Evolutionary conservation across 2,888 invertebrate species (phyloP).

Genomic region (Parasteatoda lunata): DNA sequence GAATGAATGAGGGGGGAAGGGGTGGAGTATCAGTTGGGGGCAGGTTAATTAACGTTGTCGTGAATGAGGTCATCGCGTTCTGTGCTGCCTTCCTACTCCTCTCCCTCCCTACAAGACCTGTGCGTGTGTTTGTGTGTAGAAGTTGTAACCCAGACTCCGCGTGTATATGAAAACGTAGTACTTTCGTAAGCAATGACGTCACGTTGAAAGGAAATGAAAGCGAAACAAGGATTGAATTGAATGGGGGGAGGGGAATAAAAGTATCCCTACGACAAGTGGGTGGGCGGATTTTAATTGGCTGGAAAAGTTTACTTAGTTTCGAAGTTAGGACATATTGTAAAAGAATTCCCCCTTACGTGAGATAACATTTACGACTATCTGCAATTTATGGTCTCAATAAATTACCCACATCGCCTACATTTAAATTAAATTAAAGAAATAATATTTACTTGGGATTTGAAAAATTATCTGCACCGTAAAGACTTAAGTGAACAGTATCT

Average conservation of each 20-base stretch:
- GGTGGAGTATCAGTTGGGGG: conserved; percentile 24
- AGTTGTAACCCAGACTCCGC: conserved; percentile 50
- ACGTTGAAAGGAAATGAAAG: conserved; percentile 61
- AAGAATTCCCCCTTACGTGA: no score
- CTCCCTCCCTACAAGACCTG: not conserved
- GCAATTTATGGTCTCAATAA: no score
- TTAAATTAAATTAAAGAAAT: no score
- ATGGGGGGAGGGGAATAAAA: conserved; percentile 23
- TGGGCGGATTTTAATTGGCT: conserved; percentile 63
- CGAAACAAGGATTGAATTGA: conserved; percentile 61
- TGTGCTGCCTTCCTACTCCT: conserved; percentile 16
- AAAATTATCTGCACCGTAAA: no score
- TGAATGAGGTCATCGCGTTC: conserved; percentile 68
- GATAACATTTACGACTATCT: no score
- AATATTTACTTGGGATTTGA: no score
- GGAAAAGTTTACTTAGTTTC: conserved; percentile 48
- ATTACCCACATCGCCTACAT: no score
- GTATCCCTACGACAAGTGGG: conserved; percentile 3
- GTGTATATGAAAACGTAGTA: conserved; percentile 57
- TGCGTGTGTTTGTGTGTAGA: conserved; percentile 49
- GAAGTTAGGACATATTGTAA: not conserved
- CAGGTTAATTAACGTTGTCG: conserved; percentile 66
- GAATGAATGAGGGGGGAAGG: not conserved
- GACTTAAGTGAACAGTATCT: no score
- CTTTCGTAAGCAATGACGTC: conserved; percentile 60